Conservation (phyloP, 1,140 invertebrate species). For the Brachionus asplanchnoidis region DNA sequence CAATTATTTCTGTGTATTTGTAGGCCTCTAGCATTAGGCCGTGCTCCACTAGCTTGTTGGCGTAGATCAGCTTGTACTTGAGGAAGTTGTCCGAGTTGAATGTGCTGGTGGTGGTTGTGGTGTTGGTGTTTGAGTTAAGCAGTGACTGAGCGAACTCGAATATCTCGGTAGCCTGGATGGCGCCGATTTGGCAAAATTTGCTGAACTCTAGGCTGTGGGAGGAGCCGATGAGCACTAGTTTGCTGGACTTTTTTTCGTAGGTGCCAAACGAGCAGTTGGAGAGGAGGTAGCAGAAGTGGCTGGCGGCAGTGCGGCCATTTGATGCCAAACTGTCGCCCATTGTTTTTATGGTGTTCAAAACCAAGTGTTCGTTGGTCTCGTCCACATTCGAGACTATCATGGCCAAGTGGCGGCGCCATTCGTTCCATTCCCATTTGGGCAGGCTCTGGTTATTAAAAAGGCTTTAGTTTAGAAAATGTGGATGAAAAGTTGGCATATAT, state of each 20-base stretch:
- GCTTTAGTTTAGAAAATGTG: neutral
- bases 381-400: constrained; percentile 82
- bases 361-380: constrained; percentile 70
- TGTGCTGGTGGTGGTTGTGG: constrained; percentile 54
- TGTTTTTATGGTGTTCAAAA: constrained; percentile 73
- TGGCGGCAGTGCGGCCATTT: constrained; percentile 69
- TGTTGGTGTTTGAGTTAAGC: constrained; percentile 62
- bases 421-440: constrained; percentile 81
- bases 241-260: constrained; percentile 62
- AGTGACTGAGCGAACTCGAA: constrained; percentile 85
- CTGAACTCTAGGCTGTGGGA: constrained; percentile 54
- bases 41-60: constrained; percentile 70
- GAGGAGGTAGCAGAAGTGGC: constrained; percentile 88
- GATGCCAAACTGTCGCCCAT: constrained; percentile 64
- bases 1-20: constrained; percentile 38
- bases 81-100: constrained; percentile 67
- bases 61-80: constrained; percentile 61
- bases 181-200: constrained; percentile 72
- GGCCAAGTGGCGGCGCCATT: constrained; percentile 89
- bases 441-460: constrained; percentile 59
- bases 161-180: constrained; percentile 86
- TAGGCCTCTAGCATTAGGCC: constrained; percentile 67
- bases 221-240: constrained; percentile 74
- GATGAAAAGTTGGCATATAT: too few species aligned
- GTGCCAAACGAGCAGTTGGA: constrained; percentile 71